A percentile compares a stretch with the other conserved stretches of the same genome.
Evolutionary conservation across 2,113 vertebrate species (phyloP).

Genomic region (Pseudorasbora parva): DNA sequence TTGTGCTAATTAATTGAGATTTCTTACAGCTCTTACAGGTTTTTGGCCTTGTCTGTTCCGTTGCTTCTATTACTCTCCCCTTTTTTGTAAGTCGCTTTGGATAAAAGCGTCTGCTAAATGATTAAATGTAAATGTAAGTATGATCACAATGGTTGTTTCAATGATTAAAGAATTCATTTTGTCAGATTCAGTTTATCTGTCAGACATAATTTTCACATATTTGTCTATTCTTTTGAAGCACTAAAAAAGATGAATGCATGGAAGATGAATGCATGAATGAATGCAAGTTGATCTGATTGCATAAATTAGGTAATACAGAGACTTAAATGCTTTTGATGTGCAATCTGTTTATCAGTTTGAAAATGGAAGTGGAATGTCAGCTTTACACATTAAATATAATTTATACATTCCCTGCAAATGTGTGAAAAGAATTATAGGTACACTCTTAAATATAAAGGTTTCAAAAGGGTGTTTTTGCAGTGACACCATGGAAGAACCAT

Average conservation of each 20-base stretch:
- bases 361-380: constrained; percentile 30
- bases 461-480: too few relatives aligned
- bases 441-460: too few relatives aligned
- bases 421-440: not conserved
- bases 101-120: too few relatives aligned
- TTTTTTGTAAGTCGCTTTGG: too few relatives aligned
- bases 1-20: too few relatives aligned
- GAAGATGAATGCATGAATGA: too few relatives aligned
- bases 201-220: not conserved
- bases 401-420: not conserved
- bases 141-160: not conserved
- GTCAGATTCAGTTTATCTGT: not conserved
- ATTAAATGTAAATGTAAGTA: too few relatives aligned
- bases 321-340: constrained; percentile 3
- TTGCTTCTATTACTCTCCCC: too few relatives aligned
- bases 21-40: too few relatives aligned
- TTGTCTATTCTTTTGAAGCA: constrained; percentile 2
- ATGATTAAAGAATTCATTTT: constrained; percentile 12
- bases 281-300: not conserved
- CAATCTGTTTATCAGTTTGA: constrained; percentile 33
- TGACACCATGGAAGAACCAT: too few relatives aligned
- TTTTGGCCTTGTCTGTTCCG: too few relatives aligned
- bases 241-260: constrained; percentile 7
- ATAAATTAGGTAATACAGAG: too few relatives aligned
- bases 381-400: constrained; percentile 37